Conservation (phyloP, 2,797 vertebrate species). For the Lacerta bilineata region DNA sequence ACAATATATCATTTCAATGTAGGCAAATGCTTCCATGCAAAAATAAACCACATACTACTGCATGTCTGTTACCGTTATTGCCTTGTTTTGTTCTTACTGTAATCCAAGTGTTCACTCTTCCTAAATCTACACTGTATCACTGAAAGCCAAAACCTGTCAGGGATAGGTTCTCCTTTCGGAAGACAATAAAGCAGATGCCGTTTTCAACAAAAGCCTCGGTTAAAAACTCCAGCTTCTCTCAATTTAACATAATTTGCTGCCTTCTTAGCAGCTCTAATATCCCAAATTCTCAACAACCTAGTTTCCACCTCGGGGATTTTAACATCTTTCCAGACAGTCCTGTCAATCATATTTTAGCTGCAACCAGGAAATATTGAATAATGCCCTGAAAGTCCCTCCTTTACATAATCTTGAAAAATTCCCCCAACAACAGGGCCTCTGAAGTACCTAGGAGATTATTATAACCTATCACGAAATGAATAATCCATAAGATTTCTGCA, state of each 20-base stretch:
- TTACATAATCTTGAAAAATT: conserved; percentile 6
- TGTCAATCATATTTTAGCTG: background rate
- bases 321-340: conserved; percentile 1
- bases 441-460: conserved; percentile 14
- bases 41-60: background rate
- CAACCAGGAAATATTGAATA: conserved; percentile 10
- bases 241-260: background rate
- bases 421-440: background rate
- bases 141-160: background rate
- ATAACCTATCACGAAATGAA: conserved; percentile 14
- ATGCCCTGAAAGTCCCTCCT: background rate
- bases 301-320: background rate
- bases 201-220: background rate
- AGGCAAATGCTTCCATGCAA: background rate
- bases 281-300: background rate
- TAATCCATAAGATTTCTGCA: background rate
- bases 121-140: background rate
- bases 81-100: background rate
- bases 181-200: background rate
- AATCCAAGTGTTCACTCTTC: background rate
- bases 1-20: background rate
- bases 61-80: background rate
- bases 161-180: background rate
- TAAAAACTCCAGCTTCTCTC: background rate
- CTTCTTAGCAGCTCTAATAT: background rate